Percentiles rank a stretch among this genome's conserved stretches.
Evolutionary conservation across 2,113 vertebrate species (phyloP).

Genomic region (Vombatus ursinus): DNA sequence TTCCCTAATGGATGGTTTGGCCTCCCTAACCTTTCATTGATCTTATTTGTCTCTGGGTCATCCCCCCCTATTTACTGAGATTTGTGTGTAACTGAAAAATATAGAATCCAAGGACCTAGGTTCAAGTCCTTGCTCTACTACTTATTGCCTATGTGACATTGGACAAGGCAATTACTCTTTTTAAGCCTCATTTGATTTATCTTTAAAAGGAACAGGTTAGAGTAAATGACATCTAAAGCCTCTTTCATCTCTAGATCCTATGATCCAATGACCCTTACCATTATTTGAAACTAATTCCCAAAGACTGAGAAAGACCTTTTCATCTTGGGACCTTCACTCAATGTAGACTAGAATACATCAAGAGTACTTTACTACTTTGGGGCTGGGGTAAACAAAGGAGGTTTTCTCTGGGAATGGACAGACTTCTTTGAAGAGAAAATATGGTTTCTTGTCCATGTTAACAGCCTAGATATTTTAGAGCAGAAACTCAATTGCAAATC

Average conservation of each 20-base stretch:
- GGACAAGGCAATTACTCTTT: not conserved
- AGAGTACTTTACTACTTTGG: not conserved
- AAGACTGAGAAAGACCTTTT: not conserved
- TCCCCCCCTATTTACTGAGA: not conserved
- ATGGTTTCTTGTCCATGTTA: not conserved
- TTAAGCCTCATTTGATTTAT: not conserved
- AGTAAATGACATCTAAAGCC: not conserved
- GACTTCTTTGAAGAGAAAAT: not conserved
- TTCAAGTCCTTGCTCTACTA: not conserved
- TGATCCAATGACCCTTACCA: not conserved
- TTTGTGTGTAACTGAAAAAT: not conserved
- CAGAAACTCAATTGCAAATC: not conserved
- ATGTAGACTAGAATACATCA: not conserved
- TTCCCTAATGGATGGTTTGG: not conserved
- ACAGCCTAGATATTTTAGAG: not conserved
- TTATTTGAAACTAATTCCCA: not conserved
- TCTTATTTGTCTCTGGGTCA: not conserved
- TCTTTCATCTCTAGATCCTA: not conserved
- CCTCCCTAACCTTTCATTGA: slow-evolving; percentile 13
- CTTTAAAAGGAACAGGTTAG: not conserved
- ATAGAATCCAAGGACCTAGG: not conserved
- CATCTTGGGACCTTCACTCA: not conserved
- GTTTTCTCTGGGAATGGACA: not conserved
- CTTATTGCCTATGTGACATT: not conserved
- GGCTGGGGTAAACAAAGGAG: not conserved